Evolutionary conservation across 2,797 vertebrate species (phyloP).

Genomic region (Streptopelia turtur): DNA sequence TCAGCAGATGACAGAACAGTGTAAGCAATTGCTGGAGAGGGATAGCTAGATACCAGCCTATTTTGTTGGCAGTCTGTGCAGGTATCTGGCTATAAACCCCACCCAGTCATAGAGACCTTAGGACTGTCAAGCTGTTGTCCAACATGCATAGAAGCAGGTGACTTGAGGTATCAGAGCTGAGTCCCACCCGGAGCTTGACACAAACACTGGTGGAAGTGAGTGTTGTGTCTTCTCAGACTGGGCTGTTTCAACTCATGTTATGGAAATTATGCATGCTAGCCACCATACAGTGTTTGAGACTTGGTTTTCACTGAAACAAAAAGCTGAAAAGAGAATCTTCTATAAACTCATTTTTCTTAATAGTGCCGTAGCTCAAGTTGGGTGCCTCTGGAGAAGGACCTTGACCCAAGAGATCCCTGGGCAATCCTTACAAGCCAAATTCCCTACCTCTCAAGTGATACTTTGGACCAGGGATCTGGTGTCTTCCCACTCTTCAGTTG

Average conservation of each 20-base stretch:
- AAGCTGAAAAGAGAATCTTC: neutral
- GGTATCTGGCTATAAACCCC: neutral
- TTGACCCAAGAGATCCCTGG: neutral
- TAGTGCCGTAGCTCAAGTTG: neutral
- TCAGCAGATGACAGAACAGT: neutral
- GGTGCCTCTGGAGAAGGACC: neutral
- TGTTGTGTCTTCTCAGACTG: neutral
- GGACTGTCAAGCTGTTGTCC: neutral
- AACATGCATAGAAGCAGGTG: accelerated
- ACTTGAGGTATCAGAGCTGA: neutral
- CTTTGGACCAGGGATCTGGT: accelerated
- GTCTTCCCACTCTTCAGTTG: neutral
- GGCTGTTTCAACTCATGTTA: neutral
- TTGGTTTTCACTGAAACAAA: neutral
- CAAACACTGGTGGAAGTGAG: accelerated
- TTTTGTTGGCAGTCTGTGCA: neutral
- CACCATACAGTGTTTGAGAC: neutral
- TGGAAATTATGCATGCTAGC: neutral
- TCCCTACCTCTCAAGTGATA: accelerated
- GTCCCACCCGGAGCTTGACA: neutral
- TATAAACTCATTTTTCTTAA: neutral
- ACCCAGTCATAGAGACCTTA: neutral
- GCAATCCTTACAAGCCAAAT: no score
- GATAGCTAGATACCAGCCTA: neutral
- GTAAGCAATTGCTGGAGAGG: neutral